A percentile compares a stretch with the other conserved stretches of the same genome.
phyloP scores from a whole-genome alignment of 2,888 invertebrate species.

The Drosophila peninsularis region DNA sequence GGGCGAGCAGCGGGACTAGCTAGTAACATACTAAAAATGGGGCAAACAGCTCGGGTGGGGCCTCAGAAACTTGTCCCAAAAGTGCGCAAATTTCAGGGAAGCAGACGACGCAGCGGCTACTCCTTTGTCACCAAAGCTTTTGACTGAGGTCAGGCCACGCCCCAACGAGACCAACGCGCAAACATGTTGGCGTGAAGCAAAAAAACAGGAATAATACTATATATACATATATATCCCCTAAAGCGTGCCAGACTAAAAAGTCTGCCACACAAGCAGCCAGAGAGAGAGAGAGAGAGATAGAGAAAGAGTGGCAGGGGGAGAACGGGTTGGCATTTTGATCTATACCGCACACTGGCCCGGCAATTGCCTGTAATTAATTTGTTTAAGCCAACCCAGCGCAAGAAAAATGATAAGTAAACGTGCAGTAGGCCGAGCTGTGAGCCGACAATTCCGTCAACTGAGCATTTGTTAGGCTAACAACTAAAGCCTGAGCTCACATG shows the following conservation, averaged over 20 bases:
- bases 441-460: background rate
- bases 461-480: constrained; percentile 21
- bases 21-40: constrained; percentile 9
- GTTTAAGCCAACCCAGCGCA: constrained; percentile 13
- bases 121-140: constrained; percentile 30
- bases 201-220: constrained; percentile 1
- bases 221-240: background rate
- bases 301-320: background rate
- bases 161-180: constrained; percentile 46
- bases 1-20: constrained; percentile 11
- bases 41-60: constrained; percentile 22
- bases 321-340: constrained; percentile 30
- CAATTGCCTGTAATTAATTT: constrained; percentile 50
- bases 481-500: constrained; percentile 6
- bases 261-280: background rate
- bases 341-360: constrained; percentile 9
- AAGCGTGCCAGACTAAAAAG: constrained; percentile 6
- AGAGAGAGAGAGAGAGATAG: background rate
- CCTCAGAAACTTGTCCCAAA: constrained; percentile 47
- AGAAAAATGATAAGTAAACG: constrained; percentile 34
- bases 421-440: constrained; percentile 3
- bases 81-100: constrained; percentile 40
- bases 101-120: constrained; percentile 8
- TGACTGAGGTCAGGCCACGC: constrained; percentile 52
- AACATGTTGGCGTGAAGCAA: constrained; percentile 36